Evolutionary conservation across 2,113 vertebrate genomes (phyloP), one percentile per base, ranked within the genome.

Genomic region (Takifugu bimaculatus): DNA sequence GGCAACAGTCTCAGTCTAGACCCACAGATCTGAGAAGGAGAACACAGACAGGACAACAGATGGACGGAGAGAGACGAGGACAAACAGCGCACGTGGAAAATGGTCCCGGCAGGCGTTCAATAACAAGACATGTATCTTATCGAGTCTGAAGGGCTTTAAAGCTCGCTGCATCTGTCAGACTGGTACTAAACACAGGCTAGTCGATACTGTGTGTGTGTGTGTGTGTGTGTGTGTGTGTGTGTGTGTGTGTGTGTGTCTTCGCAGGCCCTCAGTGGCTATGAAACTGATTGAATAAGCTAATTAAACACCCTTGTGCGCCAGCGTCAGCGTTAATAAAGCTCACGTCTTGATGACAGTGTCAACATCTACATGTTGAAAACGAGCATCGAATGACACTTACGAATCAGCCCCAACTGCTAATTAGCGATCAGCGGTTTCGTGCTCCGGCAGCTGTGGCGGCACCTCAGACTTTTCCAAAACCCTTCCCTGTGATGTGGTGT

Each of bases 131-230:
- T 63, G 63, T 15, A 11, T 73, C 72, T 74, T 55, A 65, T 57
- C 64, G 60, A 72, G 49, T 68, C 54, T 72, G 78, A 82, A 79
- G 60, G 69, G 28, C 28, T 53, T 35, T 58, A 60, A 75, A 62
- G 56, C 54, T 75, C 66, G 60, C 68, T 62, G 56, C 44, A 61
- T 57, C 73, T 78, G 70, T 80, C 75, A 67, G 13, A 26, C 50
- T 51, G 54, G 67, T 57, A 68, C 66, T 72, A 65, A 74, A 75
- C 71, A 70, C 54, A 26, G 47, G 66, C 58, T 63, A 43, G 65
- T 74, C 61, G n/a, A 28, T 54, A 65, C 35, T n/a, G n/a, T n/a
- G n/a, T n/a, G n/a, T n/a, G n/a, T n/a, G 63, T 54, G 65, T 3
- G 25, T 48, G 65, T 56, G 11, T 48, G 9, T 53, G 58, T 54